These are phyloP conservation scores for Drosophila athabasca DNA, from an alignment of 1,140 invertebrate genomes.

Conservation along the genomic window DNA sequence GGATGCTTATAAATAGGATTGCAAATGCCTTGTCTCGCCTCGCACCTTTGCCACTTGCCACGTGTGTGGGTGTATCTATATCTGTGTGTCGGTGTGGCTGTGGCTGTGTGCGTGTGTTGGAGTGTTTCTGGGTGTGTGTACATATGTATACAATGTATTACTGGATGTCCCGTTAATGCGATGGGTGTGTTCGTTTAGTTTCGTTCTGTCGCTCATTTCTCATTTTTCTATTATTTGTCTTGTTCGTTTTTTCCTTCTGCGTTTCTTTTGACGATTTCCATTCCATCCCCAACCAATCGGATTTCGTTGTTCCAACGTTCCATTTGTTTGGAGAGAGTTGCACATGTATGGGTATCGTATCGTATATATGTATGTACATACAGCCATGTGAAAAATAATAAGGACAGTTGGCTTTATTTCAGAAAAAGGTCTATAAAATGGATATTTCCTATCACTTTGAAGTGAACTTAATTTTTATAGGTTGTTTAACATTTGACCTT, in stretches of 20 bases:
- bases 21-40: slow-evolving; percentile 53
- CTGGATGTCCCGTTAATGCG: slow-evolving; percentile 29
- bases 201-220: slow-evolving; percentile 42
- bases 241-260: slow-evolving; percentile 45
- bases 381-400: too few relatives aligned
- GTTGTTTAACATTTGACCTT: too few relatives aligned
- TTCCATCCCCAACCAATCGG: slow-evolving; percentile 47
- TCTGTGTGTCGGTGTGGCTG: not conserved
- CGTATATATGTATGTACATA: not conserved
- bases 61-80: slow-evolving; percentile 28
- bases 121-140: too few relatives aligned
- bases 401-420: too few relatives aligned
- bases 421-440: too few relatives aligned
- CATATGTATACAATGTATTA: not conserved
- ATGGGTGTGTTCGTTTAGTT: slow-evolving; percentile 30
- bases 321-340: slow-evolving; percentile 25
- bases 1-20: slow-evolving; percentile 58
- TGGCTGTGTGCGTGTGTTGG: too few relatives aligned
- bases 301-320: slow-evolving; percentile 30
- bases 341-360: slow-evolving; percentile 9
- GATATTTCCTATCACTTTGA: too few relatives aligned
- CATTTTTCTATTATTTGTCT: slow-evolving; percentile 56
- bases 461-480: too few relatives aligned
- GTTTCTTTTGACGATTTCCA: slow-evolving; percentile 52
- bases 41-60: slow-evolving; percentile 62